phyloP scores from a whole-genome alignment of 2,888 invertebrate species.

The Psylliodes chrysocephalus region DNA sequence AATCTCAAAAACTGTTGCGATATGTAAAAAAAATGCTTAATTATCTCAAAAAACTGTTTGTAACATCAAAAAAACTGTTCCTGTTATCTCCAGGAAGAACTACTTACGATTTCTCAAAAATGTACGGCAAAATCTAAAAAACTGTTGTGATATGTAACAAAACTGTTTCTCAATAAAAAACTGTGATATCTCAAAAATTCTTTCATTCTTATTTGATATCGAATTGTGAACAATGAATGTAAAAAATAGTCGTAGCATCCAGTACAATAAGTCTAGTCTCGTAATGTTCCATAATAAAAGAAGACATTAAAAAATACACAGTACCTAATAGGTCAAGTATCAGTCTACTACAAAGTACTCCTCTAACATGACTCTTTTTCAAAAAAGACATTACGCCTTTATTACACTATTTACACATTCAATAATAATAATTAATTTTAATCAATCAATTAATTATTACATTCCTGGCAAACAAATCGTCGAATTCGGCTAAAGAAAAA shows the following conservation, averaged over 20 bases:
- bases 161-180: no score
- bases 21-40: no score
- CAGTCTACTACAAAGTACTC: conserved; percentile 63
- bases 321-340: conserved; percentile 58
- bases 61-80: no score
- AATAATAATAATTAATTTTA: conserved; percentile 53
- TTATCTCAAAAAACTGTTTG: no score
- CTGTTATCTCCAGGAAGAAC: no score
- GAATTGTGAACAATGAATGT: not conserved
- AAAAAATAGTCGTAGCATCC: not conserved
- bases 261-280: conserved; percentile 35
- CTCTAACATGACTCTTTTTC: conserved; percentile 57
- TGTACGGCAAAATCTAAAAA: no score
- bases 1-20: no score
- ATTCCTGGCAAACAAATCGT: not conserved
- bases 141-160: no score
- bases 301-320: conserved; percentile 64
- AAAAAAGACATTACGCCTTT: conserved; percentile 63
- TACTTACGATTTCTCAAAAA: no score
- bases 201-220: no score
- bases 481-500: not conserved
- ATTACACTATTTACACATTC: conserved; percentile 67
- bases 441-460: no score
- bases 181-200: no score
- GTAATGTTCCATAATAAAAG: conserved; percentile 46